Percentiles rank a stretch among this genome's conserved stretches.
Evolutionary conservation across 2,113 vertebrate genomes (phyloP).

Genomic region (Hippocampus comes): DNA sequence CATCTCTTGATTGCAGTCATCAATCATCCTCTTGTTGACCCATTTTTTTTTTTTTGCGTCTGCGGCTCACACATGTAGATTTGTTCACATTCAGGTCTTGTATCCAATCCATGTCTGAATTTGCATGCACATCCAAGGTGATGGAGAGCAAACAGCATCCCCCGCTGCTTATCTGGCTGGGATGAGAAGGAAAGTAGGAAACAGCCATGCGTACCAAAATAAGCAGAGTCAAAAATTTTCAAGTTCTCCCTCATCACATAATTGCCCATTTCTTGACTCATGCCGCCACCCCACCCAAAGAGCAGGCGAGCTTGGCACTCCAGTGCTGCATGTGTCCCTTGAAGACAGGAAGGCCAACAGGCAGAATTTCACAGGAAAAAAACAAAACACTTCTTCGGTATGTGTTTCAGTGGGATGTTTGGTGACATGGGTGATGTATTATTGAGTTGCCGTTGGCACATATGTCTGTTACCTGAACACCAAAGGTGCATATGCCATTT

Average conservation of each 20-base stretch:
- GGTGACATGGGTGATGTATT: not conserved
- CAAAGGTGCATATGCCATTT: not conserved
- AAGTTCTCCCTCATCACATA: conserved; percentile 5
- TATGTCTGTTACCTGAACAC: too few relatives aligned
- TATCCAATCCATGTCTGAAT: conserved; percentile 4
- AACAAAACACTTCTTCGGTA: too few relatives aligned
- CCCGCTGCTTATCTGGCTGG: conserved; percentile 6
- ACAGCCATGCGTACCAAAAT: conserved; percentile 5
- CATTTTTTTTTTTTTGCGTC: not conserved
- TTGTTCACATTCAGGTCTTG: not conserved
- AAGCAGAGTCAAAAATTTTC: conserved; percentile 14
- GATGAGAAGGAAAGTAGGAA: conserved; percentile 8
- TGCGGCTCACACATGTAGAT: not conserved
- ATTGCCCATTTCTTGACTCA: not conserved
- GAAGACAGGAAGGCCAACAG: not conserved
- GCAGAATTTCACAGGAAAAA: not conserved
- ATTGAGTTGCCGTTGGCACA: too few relatives aligned
- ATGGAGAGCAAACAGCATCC: not conserved
- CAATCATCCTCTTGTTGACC: not conserved
- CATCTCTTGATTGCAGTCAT: not conserved
- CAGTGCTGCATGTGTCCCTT: not conserved
- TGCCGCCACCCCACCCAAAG: not conserved
- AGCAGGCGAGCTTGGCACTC: conserved; percentile 9
- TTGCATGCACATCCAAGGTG: not conserved
- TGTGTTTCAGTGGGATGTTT: not conserved